phyloP scores from a whole-genome alignment of 2,113 vertebrate genomes.

The Loxodonta africana region DNA sequence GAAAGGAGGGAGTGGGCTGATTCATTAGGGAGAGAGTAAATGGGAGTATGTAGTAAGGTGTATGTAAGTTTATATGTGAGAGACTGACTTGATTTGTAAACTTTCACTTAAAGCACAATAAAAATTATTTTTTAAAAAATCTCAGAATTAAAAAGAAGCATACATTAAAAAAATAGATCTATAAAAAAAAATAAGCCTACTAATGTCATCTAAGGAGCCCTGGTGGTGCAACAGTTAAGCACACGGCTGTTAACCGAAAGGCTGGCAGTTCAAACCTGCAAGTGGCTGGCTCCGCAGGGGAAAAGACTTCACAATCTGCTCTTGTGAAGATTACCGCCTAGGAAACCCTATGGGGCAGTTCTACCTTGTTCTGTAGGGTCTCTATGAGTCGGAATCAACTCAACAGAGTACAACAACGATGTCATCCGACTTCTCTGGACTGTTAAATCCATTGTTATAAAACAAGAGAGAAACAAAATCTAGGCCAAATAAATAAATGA shows the following conservation, averaged over 20 bases:
- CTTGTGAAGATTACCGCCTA: not conserved
- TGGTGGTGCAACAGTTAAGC: not conserved
- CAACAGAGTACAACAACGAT: not conserved
- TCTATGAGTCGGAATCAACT: not conserved
- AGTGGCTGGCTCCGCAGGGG: not conserved
- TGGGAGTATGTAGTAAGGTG: too few relatives aligned
- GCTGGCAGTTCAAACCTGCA: not conserved
- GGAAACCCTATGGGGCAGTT: not conserved
- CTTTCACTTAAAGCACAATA: too few relatives aligned
- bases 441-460: not conserved
- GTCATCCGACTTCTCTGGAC: not conserved
- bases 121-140: too few relatives aligned
- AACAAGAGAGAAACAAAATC: not conserved
- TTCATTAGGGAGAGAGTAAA: too few relatives aligned
- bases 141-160: too few relatives aligned
- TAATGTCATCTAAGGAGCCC: not conserved
- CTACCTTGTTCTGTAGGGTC: not conserved
- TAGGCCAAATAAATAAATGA: not conserved
- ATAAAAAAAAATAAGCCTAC: not conserved
- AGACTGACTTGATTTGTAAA: too few relatives aligned
- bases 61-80: too few relatives aligned
- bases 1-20: too few relatives aligned
- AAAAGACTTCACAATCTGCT: not conserved
- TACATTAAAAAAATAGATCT: too few relatives aligned
- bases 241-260: not conserved